Evolutionary conservation across 2,888 invertebrate genomes (phyloP).

Genomic region (Eupithecia abbreviata): DNA sequence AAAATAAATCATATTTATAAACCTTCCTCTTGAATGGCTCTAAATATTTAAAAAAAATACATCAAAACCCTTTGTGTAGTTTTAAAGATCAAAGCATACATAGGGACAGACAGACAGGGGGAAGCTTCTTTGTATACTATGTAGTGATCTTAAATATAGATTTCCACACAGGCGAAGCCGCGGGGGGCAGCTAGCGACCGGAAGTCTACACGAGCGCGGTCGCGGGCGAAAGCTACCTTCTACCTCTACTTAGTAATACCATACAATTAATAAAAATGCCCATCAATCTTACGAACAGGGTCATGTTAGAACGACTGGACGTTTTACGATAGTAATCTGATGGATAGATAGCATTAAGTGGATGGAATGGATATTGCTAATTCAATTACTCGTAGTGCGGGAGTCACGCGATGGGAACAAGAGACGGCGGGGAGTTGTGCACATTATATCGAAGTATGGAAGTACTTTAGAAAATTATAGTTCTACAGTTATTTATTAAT

Average conservation of each 20-base stretch:
- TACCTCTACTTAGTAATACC: slow-evolving; percentile 27
- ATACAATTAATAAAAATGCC: slow-evolving; percentile 47
- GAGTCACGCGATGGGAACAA: slow-evolving; percentile 62
- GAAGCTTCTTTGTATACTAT: too few species aligned
- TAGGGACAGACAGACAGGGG: too few species aligned
- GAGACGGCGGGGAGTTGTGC: background rate
- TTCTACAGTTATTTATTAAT: too few species aligned
- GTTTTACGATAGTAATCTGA: slow-evolving; percentile 50
- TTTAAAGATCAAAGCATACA: too few species aligned
- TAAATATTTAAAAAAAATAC: too few species aligned
- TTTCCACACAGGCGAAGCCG: too few species aligned
- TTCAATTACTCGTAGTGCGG: slow-evolving; percentile 66
- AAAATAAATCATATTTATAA: too few species aligned
- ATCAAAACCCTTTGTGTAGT: too few species aligned
- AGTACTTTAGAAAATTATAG: background rate
- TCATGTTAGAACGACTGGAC: slow-evolving; percentile 43
- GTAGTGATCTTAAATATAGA: too few species aligned
- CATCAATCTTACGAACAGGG: slow-evolving; percentile 47
- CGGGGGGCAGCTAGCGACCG: too few species aligned
- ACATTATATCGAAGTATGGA: background rate
- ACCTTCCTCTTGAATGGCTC: too few species aligned
- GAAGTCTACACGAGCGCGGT: background rate
- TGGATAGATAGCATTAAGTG: slow-evolving; percentile 63
- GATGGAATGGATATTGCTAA: slow-evolving; percentile 71
- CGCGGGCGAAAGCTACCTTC: background rate